Base-by-base conservation (phyloP, 2,888 invertebrate genomes). In the Kryphioiulus occultus region DNA sequence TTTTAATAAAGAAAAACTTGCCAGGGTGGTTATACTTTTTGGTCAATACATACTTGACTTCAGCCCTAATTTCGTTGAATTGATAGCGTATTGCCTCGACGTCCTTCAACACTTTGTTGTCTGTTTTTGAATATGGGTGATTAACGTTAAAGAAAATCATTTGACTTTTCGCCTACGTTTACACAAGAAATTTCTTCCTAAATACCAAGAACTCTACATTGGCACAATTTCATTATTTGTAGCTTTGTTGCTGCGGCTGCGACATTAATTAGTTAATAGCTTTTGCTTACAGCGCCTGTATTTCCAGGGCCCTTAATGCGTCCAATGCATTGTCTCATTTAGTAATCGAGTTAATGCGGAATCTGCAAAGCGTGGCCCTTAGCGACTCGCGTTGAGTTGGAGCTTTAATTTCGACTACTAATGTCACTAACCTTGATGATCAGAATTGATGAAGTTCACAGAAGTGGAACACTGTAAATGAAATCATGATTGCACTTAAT, bases 351-450 rank as follows among this genome's bases (percentile, higher is more conserved):
- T 59, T 59, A n/a, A 59, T 47, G 47, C 17, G 47, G 47, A 47
- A 47, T n/a, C n/a, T n/a, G n/a, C n/a, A n/a, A n/a, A 47, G 47
- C n/a, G n/a, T 39, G 39, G 39, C 39, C 9, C 59, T 59, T n/a
- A 1, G 22, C 3, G 19, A 15, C n/a, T 59, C 59, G 19, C 59
- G 59, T n/a, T 59, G 59, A 59, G 59, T 59, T 59, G 59, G 59
- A 59, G 22, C n/a, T n/a, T 59, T 59, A 59, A 59, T n/a, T 59
- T 59, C 22, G 3, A n/a, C 59, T n/a, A n/a, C 59, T n/a, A 59
- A 59, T 59, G 59, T 59, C 59, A 59, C 59, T 59, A 59, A 59
- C 59, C 59, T 59, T n/a, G 59, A 19, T n/a, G 59, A 59, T 59
- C n/a, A 59, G n/a, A 59, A 59, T 59, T 59, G 59, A 59, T 59